These are phyloP conservation scores for Linnaemya tessellans DNA, from an alignment of 2,888 invertebrate species.

Conservation along the genomic window DNA sequence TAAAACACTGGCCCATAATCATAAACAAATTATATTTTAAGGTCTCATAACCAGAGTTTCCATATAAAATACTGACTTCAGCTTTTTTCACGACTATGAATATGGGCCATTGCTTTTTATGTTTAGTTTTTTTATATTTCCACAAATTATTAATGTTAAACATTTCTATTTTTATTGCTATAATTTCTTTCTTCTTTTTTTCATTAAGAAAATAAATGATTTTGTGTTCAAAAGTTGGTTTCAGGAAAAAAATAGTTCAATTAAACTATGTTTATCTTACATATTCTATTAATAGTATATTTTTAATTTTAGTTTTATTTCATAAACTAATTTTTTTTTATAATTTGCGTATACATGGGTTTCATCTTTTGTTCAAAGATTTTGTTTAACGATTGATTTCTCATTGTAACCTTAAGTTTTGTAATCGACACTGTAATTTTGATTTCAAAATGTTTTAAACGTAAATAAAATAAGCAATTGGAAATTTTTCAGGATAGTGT, in stretches of 20 bases:
- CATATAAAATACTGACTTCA: no score
- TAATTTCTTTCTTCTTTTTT: conserved; percentile 22
- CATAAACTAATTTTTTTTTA: conserved; percentile 65
- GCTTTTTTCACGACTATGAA: no score
- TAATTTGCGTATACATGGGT: conserved; percentile 80
- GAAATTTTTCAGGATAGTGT: conserved; percentile 6
- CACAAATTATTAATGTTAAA: conserved; percentile 56
- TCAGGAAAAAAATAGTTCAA: conserved; percentile 28
- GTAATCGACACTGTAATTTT: conserved; percentile 60
- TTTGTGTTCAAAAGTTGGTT: conserved; percentile 34
- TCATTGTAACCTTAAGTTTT: not conserved
- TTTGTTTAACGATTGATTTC: conserved; percentile 7
- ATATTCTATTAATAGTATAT: conserved; percentile 19
- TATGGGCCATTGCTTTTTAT: not conserved
- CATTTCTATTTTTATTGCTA: conserved; percentile 58
- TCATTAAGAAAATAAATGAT: conserved; percentile 15
- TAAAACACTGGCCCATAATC: no score
- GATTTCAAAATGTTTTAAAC: conserved; percentile 50
- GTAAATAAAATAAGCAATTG: not conserved
- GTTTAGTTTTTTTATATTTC: not conserved
- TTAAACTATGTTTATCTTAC: conserved; percentile 27
- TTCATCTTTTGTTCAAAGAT: conserved; percentile 63
- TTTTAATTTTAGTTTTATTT: conserved; percentile 46
- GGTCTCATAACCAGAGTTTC: no score
- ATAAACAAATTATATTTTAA: no score